Evolutionary conservation across 2,797 vertebrate species (phyloP), one percentile per base, ranked within the genome.

Genomic region (Neosilurus mollespiculum): DNA sequence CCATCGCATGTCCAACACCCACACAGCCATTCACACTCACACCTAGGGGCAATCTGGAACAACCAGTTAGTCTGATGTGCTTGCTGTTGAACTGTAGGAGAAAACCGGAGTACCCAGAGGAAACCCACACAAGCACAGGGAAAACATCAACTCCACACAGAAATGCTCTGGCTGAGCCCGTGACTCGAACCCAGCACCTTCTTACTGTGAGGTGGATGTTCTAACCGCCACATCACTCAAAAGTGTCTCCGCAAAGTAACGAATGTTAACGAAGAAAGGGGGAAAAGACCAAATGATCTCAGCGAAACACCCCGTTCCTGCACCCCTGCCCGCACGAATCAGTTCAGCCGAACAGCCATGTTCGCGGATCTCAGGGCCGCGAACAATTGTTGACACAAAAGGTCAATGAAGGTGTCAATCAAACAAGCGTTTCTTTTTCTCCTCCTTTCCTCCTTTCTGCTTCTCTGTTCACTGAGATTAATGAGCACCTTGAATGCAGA

Each of bases 391-490:
- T 80, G 73, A 83, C 81, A 75, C 79, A 81, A 58, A 56, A 78
- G 78, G 84, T 88, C 83, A 84, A 73, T 72, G 62, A 76, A 85
- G 58, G 81, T 87, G 85, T 80, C 86, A 85, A 79, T 84, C 80
- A 82, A 65, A 85, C 26, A 70, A 53, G 43, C 12, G 14, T 64
- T 22, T 69, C 51, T 73, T 77, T 61, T 61, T 75, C 81, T 24
- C 43, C 26, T 9, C 15, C 24, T 80, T 11, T 58, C 16, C 4
- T 24, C 53, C 73, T 75, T 14, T 51, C 49, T 83, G 79, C 69
- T 65, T 24, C 64, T 61, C 59, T 70, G 53, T 80, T 80, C 75
- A 18, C 18, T 34, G 64, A 83, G 81, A 86, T 86, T 59, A 85
- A 87, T 82, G 77, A 80, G 70, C 22, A 37, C 70, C 79, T 54